These are phyloP conservation scores for Sisyra nigra DNA, from an alignment of 2,888 invertebrate species.

Conservation along the genomic window DNA sequence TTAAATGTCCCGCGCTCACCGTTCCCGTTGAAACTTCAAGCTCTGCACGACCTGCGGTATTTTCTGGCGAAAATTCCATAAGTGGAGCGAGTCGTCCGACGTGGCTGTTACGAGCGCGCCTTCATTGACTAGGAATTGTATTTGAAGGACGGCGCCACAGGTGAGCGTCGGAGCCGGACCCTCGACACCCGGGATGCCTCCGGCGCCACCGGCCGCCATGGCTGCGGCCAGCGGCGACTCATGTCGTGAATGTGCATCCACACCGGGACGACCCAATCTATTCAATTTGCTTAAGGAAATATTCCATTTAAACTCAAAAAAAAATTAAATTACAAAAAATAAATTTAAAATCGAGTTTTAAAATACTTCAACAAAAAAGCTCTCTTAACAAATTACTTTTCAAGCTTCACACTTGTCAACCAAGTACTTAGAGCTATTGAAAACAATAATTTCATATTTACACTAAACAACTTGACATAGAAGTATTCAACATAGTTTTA, in stretches of 20 bases:
- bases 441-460: too few relatives aligned
- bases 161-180: conserved; percentile 18
- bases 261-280: conserved; percentile 93
- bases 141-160: conserved; percentile 61
- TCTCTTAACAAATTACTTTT: background rate
- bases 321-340: background rate
- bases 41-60: conserved; percentile 89
- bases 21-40: conserved; percentile 92
- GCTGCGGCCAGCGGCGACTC: conserved; percentile 29
- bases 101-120: conserved; percentile 92
- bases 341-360: too few relatives aligned
- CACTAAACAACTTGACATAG: too few relatives aligned
- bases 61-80: conserved; percentile 96
- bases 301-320: background rate
- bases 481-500: too few relatives aligned
- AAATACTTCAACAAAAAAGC: background rate
- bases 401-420: too few relatives aligned
- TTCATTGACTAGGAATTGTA: conserved; percentile 93
- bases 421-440: too few relatives aligned
- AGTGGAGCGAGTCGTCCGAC: conserved; percentile 88
- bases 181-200: conserved; percentile 14
- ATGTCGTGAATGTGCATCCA: conserved; percentile 88
- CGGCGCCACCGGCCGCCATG: background rate
- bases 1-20: conserved; percentile 51
- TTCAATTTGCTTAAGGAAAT: conserved; percentile 4